Conservation (phyloP, 2,113 vertebrate genomes). For the Centropus bengalensis region DNA sequence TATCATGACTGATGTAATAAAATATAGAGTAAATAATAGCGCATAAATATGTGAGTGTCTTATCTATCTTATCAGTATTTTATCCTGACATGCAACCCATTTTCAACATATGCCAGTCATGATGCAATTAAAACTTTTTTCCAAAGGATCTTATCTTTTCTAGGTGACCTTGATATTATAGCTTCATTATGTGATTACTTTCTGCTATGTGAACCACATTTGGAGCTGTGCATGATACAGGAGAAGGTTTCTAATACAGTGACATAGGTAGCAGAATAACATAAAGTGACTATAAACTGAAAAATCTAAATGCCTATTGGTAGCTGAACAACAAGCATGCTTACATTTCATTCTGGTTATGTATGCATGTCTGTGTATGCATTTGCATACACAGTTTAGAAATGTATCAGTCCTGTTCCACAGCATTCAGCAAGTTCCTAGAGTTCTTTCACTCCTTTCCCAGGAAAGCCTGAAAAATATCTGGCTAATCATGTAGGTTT, state of each 20-base stretch:
- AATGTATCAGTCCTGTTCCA: background rate
- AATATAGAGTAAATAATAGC: background rate
- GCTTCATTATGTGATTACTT: background rate
- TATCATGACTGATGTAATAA: background rate
- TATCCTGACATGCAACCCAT: background rate
- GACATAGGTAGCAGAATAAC: background rate
- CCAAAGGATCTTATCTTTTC: background rate
- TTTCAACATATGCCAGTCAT: background rate
- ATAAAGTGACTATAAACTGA: background rate
- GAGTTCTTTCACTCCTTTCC: background rate
- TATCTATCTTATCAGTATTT: background rate
- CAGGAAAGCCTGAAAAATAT: background rate
- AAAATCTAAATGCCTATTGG: background rate
- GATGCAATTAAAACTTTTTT: background rate
- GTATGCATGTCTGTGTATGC: fast-evolving
- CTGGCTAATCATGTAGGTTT: background rate
- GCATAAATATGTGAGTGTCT: background rate
- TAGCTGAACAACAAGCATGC: background rate
- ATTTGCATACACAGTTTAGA: background rate
- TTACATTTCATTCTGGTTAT: background rate
- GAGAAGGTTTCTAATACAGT: background rate
- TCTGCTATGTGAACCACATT: background rate
- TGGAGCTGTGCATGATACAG: background rate
- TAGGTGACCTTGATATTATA: background rate
- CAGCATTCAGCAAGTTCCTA: background rate